Evolutionary conservation across 2,888 invertebrate species (phyloP).

Genomic region (Drosophila flavopinicola): DNA sequence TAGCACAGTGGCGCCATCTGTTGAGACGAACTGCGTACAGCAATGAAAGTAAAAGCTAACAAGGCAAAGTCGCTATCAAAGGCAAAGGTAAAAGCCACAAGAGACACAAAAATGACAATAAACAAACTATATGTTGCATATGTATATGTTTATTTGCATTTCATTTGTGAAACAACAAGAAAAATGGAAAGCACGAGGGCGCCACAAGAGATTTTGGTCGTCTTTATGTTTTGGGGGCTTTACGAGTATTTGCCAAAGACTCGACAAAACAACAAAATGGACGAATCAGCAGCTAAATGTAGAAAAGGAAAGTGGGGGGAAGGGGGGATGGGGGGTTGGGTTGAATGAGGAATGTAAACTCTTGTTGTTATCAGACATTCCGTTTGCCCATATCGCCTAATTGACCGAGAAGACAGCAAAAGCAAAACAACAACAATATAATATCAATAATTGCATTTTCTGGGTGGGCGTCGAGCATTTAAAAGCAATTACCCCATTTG

Average conservation of each 20-base stretch:
- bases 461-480: conserved; percentile 45
- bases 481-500: conserved; percentile 59
- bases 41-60: conserved; percentile 14
- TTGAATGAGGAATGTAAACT: background rate
- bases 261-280: conserved; percentile 1
- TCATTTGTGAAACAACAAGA: conserved; percentile 20
- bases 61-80: background rate
- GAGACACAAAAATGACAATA: background rate
- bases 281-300: background rate
- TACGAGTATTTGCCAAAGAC: conserved; percentile 23
- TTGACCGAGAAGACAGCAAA: conserved; percentile 1
- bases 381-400: conserved; percentile 13
- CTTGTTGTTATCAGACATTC: conserved; percentile 3
- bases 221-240: background rate
- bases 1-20: conserved; percentile 7
- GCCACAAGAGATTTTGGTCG: conserved; percentile 12
- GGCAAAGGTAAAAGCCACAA: no score
- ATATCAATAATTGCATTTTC: conserved; percentile 59
- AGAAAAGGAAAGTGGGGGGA: background rate
- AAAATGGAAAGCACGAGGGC: background rate
- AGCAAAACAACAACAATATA: background rate
- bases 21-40: background rate
- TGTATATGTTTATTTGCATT: conserved; percentile 17
- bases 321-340: background rate
- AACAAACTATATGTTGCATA: background rate